Evolutionary conservation across 2,797 vertebrate genomes (phyloP).

Genomic region (Acridotheres tristis): DNA sequence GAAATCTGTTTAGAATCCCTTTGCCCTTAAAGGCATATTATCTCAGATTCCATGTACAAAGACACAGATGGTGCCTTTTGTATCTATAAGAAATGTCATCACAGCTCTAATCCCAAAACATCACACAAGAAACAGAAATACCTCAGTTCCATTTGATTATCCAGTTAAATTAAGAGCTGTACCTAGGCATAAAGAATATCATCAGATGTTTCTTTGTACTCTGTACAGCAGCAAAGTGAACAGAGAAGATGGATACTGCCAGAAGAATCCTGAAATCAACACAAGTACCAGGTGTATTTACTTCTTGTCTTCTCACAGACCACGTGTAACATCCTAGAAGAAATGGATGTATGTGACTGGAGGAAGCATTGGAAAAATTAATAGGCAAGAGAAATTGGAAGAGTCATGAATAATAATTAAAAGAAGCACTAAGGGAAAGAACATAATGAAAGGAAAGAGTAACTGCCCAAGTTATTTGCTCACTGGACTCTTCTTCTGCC

Average conservation of each 20-base stretch:
- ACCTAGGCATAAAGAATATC: neutral
- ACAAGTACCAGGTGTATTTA: neutral
- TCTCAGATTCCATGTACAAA: neutral
- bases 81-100: neutral
- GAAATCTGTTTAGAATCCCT: neutral
- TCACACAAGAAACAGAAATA: neutral
- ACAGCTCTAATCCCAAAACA: neutral
- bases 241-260: neutral
- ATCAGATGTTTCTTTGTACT: neutral
- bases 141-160: neutral
- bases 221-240: neutral
- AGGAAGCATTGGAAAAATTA: neutral
- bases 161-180: neutral
- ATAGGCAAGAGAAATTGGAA: neutral
- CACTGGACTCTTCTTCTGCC: neutral
- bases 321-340: neutral
- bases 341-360: neutral
- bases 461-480: neutral
- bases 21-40: neutral
- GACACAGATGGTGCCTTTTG: neutral
- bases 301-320: neutral
- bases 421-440: neutral
- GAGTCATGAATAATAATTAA: neutral
- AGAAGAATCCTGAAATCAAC: neutral
- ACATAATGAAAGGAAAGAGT: neutral